Evolutionary conservation across 2,888 invertebrate genomes (phyloP), one percentile per base, ranked within the genome.

Genomic region (Andricus quercusramuli): DNA sequence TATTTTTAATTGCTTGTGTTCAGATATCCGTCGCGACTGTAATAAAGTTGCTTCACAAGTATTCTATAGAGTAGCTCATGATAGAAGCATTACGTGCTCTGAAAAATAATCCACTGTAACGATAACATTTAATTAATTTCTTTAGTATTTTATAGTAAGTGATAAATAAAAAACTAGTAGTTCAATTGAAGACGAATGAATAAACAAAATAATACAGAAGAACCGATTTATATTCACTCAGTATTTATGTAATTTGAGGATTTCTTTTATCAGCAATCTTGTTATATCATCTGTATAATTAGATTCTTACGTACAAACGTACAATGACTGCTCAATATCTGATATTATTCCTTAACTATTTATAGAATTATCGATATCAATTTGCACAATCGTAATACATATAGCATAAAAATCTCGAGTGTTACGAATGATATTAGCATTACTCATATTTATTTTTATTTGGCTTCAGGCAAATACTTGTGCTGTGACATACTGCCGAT

Each of bases 1-100:
- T 67, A 67, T 44, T 67, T 67, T 67, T 41, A 67, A 67, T 67
- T 67, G 67, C 67, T 37, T 37, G 13, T 67, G 41, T 41, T 41
- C 37, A 67, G 41, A 44, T 67, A 67, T 64, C 67, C 41, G n/a
- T 67, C 44, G 37, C 41, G n/a, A 22, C 41, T 67, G n/a, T 41
- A 67, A 22, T 67, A 67, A 67, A 67, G 41, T 67, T 67, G 67
- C 22, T 67, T 67, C 22, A 41, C 41, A 44, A 67, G 37, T 67
- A 22, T 41, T 67, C 15, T 37, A 22, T 25, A 56, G 56, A n/a
- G 9, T 59, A 22, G 59, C 59, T 29, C 29, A 64, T 59, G 59
- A 59, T 17, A 62, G 22, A 62, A 25, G 62, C 13, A 64, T 17
- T 64, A 64, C 67, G 41, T 67, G 37, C 37, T 44, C 37, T 22